phyloP scores from a whole-genome alignment of 2,888 invertebrate genomes.

The Acheta domesticus region DNA sequence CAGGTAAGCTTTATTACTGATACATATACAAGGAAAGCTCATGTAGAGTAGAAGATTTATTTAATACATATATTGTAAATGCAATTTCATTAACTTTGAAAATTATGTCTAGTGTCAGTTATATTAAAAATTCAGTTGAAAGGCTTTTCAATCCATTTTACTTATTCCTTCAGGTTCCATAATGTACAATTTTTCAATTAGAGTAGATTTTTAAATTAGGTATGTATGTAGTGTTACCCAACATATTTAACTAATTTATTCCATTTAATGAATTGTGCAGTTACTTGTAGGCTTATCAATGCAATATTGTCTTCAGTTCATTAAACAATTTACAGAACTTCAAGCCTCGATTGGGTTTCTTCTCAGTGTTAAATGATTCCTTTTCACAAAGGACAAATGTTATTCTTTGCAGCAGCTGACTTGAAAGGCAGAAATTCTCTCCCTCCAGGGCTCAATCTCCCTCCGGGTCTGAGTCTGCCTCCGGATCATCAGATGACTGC shows the following conservation, averaged over 20 bases:
- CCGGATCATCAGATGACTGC: constrained; percentile 27
- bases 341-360: no score
- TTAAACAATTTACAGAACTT: no score
- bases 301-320: no score
- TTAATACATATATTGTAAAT: no score
- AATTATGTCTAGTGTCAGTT: background rate
- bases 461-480: constrained; percentile 32
- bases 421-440: constrained; percentile 29
- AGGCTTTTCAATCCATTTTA: background rate
- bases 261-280: no score
- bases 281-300: no score
- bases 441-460: constrained; percentile 30
- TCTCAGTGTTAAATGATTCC: no score
- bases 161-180: background rate
- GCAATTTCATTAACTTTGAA: background rate
- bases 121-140: background rate
- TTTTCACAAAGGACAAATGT: no score
- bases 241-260: no score
- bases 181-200: background rate
- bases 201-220: no score
- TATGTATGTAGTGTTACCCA: no score
- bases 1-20: constrained; percentile 22
- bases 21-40: background rate
- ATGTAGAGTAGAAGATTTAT: no score
- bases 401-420: constrained; percentile 28